Evolutionary conservation across 30 jellyfish, hydroid and myxozoan species (phyloP), one percentile per base, ranked within the genome.

Genomic region (Chrysaora quinquecirrha): DNA sequence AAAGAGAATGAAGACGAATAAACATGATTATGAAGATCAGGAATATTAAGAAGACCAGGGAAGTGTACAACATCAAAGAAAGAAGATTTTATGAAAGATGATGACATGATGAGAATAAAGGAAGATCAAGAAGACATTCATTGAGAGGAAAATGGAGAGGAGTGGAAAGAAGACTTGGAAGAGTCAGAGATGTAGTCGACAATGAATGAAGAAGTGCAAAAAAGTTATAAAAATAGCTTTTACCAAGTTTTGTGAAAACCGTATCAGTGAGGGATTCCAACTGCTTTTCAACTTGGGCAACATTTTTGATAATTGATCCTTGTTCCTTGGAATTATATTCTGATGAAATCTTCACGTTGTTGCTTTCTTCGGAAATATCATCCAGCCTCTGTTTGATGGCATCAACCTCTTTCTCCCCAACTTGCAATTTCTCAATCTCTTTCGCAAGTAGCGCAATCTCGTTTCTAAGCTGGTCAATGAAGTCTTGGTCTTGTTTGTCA

Each of bases 231-330:
- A n/a, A n/a, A n/a, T n/a, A n/a, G n/a, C n/a, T 38, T 72, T 71
- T 72, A 72, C 89, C 89, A 34, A 78, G 48, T 65, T 50, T 78
- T 3, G 47, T 25, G 64, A 27, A 25, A 1, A 78, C 80, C 1
- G 67, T 32, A 49, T 78, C 89, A 33, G 89, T 63, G 12, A 78
- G 76, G 3, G 77, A 7, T 16, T 63, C 61, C 70, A 78, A 16
- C 29, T 66, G 66, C 27, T 32, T 29, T 64, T 52, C 83, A 0
- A 80, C 19, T 38, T 67, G 65, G 71, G 7, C 1, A 18, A 80
- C 47, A 33, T 46, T 64, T 21, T 46, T 66, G 22, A 18, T 28
- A n/a, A 29, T 28, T 21, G 71, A 72, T 3, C 62, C 48, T 47
- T 80, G 90, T 0, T 80, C 90, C 29, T 66, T 68, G 63, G 58